Evolutionary conservation across 2,888 invertebrate species (phyloP), one percentile per base, ranked within the genome.

Genomic region (Macaria liturata): DNA sequence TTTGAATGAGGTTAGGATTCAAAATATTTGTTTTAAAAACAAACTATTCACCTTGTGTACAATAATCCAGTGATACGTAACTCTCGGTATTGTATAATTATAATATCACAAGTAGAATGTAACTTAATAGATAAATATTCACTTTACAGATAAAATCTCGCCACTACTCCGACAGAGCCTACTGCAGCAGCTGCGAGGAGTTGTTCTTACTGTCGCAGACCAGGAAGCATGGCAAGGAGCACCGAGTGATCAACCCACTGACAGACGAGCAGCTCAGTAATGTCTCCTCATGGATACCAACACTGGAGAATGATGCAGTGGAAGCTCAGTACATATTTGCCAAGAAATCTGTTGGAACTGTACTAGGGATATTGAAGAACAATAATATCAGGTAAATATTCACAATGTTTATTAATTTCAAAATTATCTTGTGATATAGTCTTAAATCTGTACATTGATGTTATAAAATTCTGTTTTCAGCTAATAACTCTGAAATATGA

Each of bases 281-380:
- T 67, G 96, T 97, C 0, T 94, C 95, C 0, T 91, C 93, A 55
- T 92, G 97, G 74, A 80, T 98, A 7, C 92, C 92, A 34, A 94
- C 97, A 0, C 75, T 96, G 9, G 94, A 95, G 47, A 94, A 96
- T 84, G 94, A 96, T 50, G 95, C 96, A 67, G 95, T 94, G 32
- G 97, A 97, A 84, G 98, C 98, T 0, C 98, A 98, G 81, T 98
- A 96, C 81, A 93, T 97, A 69, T 98, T 98, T 83, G 93, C 95
- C 2, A 91, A 94, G 63, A 93, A 93, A 62, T 93, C 96, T 32
- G 92, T 95, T 4, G 73, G 91, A 8, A 94, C 95, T 63, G 92
- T 97, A 9, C 76, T 94, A 8, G 90, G 93, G 30, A 94, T 95
- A 68, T 86, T 96, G 32, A 79, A 85, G 34, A 86, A 92, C 62